Evolutionary conservation across 2,888 invertebrate species (phyloP), one percentile per base, ranked within the genome.

Genomic region (Leptopilina myrica): DNA sequence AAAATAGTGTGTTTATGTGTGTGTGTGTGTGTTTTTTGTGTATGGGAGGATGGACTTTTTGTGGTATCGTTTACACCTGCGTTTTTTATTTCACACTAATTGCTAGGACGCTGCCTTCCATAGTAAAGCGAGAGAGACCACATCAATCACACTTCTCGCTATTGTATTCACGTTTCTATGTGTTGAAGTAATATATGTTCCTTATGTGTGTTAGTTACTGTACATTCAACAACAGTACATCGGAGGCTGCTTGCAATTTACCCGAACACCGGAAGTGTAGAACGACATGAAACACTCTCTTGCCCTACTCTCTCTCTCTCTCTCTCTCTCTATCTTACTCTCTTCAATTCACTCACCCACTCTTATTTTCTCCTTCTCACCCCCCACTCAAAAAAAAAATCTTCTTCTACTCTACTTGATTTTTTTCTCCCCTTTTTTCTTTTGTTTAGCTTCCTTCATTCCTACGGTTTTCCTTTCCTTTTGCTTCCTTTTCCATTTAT

Each of bases 241-340:
- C 53, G 14, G 14, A 69, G 69, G 26, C 53, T 69, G 33, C 12
- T 53, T 69, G 49, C 53, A 73, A 73, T 73, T 73, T 73, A 73
- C 56, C 73, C 73, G 56, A n/a, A 73, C 56, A 73, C 56, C 73
- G 73, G 73, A 73, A 73, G 73, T 73, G 73, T 56, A 56, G 73
- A 56, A 56, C 73, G 56, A 53, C 69, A 49, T 12, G 67, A 69
- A 69, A 69, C 67, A 69, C 67, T 49, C 67, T 69, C 67, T 69
- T 56, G 53, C 69, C 33, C 53, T 33, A 56, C 33, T 69, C 69
- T 49, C 49, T 26, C 33, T 33, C 33, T 2, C 6, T 26, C 33
- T 64, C 43, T 43, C 43, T 7, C 33, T 43, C 43, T 43, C 43
- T 43, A 0, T 20, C 20, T 20, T 20, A 20, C 20, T 20, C 20